Evolutionary conservation across 2,888 invertebrate species (phyloP).

Genomic region (Helicoverpa assulta): DNA sequence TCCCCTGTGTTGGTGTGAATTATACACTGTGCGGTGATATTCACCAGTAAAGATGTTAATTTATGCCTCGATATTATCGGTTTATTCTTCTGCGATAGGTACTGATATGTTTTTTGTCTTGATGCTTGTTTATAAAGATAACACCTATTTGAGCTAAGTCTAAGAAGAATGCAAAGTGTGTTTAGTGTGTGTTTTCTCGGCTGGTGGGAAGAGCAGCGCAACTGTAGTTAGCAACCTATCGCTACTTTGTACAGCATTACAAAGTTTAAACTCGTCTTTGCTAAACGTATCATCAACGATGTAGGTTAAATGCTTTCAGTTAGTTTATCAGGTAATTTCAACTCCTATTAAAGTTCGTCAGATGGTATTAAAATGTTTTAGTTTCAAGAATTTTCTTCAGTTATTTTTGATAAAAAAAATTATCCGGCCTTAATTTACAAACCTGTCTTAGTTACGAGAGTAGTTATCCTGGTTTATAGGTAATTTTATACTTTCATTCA

Average conservation of each 20-base stretch:
- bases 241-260: constrained; percentile 61
- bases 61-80: constrained; percentile 5
- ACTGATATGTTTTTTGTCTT: not conserved
- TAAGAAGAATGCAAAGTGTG: constrained; percentile 32
- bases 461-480: too few relatives aligned
- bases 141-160: constrained; percentile 20
- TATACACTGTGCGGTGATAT: constrained; percentile 12
- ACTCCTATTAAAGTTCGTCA: constrained; percentile 29
- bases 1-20: not conserved
- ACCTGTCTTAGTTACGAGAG: too few relatives aligned
- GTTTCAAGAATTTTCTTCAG: too few relatives aligned
- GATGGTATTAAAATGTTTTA: constrained; percentile 15
- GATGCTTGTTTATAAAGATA: constrained; percentile 3
- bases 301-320: constrained; percentile 51
- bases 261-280: constrained; percentile 59
- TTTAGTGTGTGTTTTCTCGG: constrained; percentile 52
- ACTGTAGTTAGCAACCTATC: constrained; percentile 59
- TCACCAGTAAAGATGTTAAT: constrained; percentile 30
- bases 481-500: too few relatives aligned
- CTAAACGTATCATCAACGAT: constrained; percentile 50
- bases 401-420: too few relatives aligned
- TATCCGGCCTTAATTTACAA: too few relatives aligned
- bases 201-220: constrained; percentile 31
- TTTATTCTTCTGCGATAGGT: not conserved
- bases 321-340: constrained; percentile 50